Evolutionary conservation across 1,140 invertebrate genomes (phyloP).

Genomic region (Drosophila sp.): DNA sequence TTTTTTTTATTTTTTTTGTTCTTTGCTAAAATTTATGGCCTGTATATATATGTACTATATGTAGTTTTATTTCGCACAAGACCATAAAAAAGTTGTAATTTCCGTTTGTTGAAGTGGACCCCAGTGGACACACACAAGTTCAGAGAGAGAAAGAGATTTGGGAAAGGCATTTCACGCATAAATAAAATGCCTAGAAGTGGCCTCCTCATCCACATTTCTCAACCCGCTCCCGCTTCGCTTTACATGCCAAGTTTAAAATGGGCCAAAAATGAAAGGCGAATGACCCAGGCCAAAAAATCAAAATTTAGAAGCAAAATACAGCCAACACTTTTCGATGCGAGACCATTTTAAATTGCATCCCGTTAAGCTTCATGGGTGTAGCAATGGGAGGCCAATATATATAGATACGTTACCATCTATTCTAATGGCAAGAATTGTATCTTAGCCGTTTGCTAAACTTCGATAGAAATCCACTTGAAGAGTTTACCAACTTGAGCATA

Average conservation of each 20-base stretch:
- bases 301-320: constrained; percentile 18
- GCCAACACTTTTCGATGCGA: constrained; percentile 4
- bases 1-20: too few species aligned
- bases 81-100: constrained; percentile 69
- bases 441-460: too few species aligned
- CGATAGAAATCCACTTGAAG: too few species aligned
- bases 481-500: too few species aligned
- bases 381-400: neutral
- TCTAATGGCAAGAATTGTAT: too few species aligned
- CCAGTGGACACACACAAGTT: constrained; percentile 42
- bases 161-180: constrained; percentile 64
- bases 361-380: constrained; percentile 1
- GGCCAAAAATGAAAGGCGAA: constrained; percentile 29
- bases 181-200: constrained; percentile 56
- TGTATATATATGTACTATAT: neutral
- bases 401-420: too few species aligned
- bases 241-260: constrained; percentile 37
- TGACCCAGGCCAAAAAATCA: constrained; percentile 7
- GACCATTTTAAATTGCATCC: neutral
- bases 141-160: constrained; percentile 34
- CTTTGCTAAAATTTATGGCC: constrained; percentile 3
- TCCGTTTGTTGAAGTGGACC: constrained; percentile 54
- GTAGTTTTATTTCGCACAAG: constrained; percentile 34
- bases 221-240: too few species aligned
- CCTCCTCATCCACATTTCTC: too few species aligned